Evolutionary conservation across 2,113 vertebrate species (phyloP).

Genomic region (Tympanuchus pallidicinctus): DNA sequence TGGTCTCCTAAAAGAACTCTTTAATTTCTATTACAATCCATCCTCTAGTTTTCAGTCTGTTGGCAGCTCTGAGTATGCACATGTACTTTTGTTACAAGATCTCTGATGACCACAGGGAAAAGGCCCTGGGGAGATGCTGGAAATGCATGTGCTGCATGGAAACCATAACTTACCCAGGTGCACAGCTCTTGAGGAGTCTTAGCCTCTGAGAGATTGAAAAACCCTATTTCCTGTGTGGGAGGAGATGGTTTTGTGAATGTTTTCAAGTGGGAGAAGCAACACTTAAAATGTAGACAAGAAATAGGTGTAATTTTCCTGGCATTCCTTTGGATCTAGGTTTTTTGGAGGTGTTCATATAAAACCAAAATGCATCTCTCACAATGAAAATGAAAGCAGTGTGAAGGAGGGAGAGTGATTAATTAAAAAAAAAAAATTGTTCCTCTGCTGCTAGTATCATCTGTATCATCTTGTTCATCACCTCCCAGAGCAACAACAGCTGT

Average conservation of each 20-base stretch:
- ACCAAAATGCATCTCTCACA: background rate
- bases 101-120: slow-evolving; percentile 14
- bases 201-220: slow-evolving; percentile 36
- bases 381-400: background rate
- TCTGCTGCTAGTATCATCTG: background rate
- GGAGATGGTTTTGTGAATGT: slow-evolving; percentile 5
- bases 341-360: background rate
- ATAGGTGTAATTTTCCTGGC: background rate
- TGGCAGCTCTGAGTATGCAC: slow-evolving; percentile 50
- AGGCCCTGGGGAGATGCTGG: slow-evolving; percentile 11
- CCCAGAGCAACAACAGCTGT: background rate
- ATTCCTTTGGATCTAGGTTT: background rate
- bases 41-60: background rate
- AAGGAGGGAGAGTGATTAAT: background rate
- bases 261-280: slow-evolving; percentile 7
- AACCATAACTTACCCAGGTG: slow-evolving; percentile 56
- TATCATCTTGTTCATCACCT: background rate
- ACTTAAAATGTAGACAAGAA: background rate
- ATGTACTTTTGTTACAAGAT: slow-evolving; percentile 16
- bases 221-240: slow-evolving; percentile 50
- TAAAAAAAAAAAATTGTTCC: background rate
- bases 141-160: slow-evolving; percentile 21
- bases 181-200: slow-evolving; percentile 34
- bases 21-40: background rate
- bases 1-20: background rate